These are phyloP conservation scores for Habropoda laboriosa DNA, from an alignment of 1,140 invertebrate genomes.

Conservation along the genomic window DNA sequence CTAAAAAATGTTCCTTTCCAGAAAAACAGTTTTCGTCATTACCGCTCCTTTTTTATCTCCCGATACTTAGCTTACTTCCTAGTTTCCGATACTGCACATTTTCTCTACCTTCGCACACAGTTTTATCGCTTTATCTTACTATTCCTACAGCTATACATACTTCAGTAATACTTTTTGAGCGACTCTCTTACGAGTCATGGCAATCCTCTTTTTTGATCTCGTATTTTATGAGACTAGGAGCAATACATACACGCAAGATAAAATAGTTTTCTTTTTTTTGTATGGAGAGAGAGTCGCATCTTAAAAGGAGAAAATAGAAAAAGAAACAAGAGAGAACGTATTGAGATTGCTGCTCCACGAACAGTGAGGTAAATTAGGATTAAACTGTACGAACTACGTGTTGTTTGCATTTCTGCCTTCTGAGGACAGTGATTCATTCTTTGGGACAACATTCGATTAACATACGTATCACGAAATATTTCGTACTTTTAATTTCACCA, in stretches of 20 bases:
- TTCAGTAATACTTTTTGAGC: conserved; percentile 54
- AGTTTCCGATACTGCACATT: conserved; percentile 21
- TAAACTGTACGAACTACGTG: neutral
- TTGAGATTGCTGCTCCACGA: conserved; percentile 1
- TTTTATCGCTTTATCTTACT: conserved; percentile 23
- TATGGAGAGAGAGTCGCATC: conserved; percentile 1
- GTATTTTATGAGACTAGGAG: conserved; percentile 43
- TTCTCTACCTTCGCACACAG: neutral
- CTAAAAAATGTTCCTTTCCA: neutral
- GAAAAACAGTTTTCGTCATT: conserved; percentile 8
- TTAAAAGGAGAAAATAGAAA: neutral
- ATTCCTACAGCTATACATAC: conserved; percentile 28
- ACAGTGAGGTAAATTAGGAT: neutral
- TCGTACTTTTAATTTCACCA: too few species aligned
- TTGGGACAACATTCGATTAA: too few species aligned
- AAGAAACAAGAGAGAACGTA: neutral
- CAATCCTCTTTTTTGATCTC: conserved; percentile 40
- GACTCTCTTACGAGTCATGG: conserved; percentile 33
- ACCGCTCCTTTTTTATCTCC: neutral
- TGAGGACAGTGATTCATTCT: too few species aligned
- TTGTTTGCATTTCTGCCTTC: neutral
- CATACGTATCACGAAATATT: too few species aligned
- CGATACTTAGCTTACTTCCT: conserved; percentile 1
- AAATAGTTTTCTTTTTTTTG: conserved; percentile 24
- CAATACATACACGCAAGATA: conserved; percentile 22